These are phyloP conservation scores for Neocloeon triangulifer DNA, from an alignment of 1,140 invertebrate genomes.

Conservation along the genomic window DNA sequence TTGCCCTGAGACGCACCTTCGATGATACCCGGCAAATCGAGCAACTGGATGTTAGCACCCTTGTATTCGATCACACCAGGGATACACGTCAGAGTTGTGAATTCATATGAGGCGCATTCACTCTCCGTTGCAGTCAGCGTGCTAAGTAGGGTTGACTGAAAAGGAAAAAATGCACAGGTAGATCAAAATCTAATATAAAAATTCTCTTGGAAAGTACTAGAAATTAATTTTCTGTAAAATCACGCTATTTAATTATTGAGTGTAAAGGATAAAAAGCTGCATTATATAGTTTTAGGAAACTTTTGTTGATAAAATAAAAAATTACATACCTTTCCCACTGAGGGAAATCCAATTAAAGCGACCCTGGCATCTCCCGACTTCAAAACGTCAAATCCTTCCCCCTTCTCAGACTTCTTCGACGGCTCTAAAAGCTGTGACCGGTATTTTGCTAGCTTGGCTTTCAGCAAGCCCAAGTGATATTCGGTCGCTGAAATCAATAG, in stretches of 20 bases:
- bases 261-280: slow-evolving; percentile 1
- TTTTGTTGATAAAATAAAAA: slow-evolving; percentile 1
- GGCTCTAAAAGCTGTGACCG: slow-evolving; percentile 87
- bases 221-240: no score
- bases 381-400: slow-evolving; percentile 98
- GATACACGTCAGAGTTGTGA: slow-evolving; percentile 98
- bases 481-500: slow-evolving; percentile 63
- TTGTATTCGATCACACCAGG: slow-evolving; percentile 97
- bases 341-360: slow-evolving; percentile 93
- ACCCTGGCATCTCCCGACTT: slow-evolving; percentile 98
- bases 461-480: slow-evolving; percentile 93
- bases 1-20: slow-evolving; percentile 91
- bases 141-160: slow-evolving; percentile 73
- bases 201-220: not conserved
- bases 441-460: slow-evolving; percentile 97
- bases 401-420: slow-evolving; percentile 85
- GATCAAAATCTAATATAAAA: slow-evolving; percentile 4
- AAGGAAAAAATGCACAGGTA: slow-evolving; percentile 5
- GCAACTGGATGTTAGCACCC: slow-evolving; percentile 92
- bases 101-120: slow-evolving; percentile 94
- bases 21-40: slow-evolving; percentile 93
- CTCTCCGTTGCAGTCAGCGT: slow-evolving; percentile 87
- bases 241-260: not conserved
- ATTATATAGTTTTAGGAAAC: not conserved
- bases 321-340: slow-evolving; percentile 60